Evolutionary conservation across 2,797 vertebrate species (phyloP).

Genomic region (Lacerta agilis): DNA sequence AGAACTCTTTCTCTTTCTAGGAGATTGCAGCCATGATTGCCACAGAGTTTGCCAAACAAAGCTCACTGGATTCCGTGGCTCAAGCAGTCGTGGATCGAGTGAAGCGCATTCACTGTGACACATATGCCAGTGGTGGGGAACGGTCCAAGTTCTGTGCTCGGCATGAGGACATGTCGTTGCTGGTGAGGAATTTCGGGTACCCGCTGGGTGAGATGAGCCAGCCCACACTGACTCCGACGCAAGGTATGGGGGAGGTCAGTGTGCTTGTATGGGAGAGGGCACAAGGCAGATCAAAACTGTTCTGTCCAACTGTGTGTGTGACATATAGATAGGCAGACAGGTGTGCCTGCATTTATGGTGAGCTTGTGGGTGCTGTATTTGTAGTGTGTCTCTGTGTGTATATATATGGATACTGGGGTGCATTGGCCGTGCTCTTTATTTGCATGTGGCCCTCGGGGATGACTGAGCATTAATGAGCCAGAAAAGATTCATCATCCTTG

Average conservation of each 20-base stretch:
- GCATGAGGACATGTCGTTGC: conserved; percentile 96
- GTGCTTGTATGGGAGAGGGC: background rate
- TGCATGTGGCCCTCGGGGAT: too few species aligned
- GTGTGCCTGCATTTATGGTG: too few species aligned
- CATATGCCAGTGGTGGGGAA: conserved; percentile 90
- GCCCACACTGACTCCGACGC: conserved; percentile 66
- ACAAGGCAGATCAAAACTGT: background rate
- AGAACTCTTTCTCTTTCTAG: conserved; percentile 67
- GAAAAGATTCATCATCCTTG: too few species aligned
- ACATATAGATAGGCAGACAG: background rate
- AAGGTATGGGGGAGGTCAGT: conserved; percentile 69
- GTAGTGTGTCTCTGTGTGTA: too few species aligned
- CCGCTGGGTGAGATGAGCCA: conserved; percentile 84
- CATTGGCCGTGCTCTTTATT: too few species aligned
- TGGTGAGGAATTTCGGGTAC: conserved; percentile 93
- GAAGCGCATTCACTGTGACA: conserved; percentile 91
- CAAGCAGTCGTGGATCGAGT: conserved; percentile 96
- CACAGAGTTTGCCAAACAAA: conserved; percentile 94
- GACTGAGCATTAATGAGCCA: too few species aligned
- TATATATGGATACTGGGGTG: too few species aligned
- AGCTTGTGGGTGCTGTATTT: too few species aligned
- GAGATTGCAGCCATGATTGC: conserved; percentile 97
- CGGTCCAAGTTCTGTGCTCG: conserved; percentile 86
- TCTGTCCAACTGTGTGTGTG: too few species aligned
- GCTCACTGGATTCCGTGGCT: conserved; percentile 87